Evolutionary conservation across 2,113 vertebrate species (phyloP), one percentile per base, ranked within the genome.

Genomic region (Chlorodrepanis virens): DNA sequence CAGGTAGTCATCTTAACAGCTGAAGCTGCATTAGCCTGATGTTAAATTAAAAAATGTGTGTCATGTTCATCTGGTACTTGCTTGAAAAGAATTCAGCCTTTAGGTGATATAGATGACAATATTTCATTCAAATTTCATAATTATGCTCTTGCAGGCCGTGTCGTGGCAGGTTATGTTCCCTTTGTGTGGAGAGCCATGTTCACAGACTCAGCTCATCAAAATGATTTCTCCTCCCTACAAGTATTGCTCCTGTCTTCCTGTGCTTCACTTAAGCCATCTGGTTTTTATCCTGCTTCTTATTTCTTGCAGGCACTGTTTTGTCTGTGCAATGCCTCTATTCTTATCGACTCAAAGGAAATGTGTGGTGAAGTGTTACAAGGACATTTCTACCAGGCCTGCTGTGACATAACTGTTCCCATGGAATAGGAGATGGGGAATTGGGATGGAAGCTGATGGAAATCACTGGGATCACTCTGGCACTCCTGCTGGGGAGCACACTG

Each of bases 241-340:
- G 91, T 37, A 0, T 87, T 89, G 89, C 89, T 96, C 74, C 94
- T 87, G 89, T 94, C 91, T 89, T 94, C 77, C 87, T 93, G 81
- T 0, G 8, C 94, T 96, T 94, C 91, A 87, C 83, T 97, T 95
- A 74, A 95, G 94, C 96, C 96, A 97, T 97, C 95, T 97, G 95
- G 47, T 95, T 97, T 96, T 96, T 93, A 96, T 97, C 95, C 81
- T 87, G 84, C 89, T 82, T 82, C 89, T 92, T 96, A 95, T 97
- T 97, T 96, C 74, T 97, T 97, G 83, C 94, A 96, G 91, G 91
- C 94, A 84, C 87, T 97, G 95, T 96, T 95, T 91, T 96, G 94
- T 96, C 94, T 97, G 69, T 85, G 83, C 84, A 89, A 19, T 96
- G 95, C 89, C 96, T 76, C 65, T 87, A 19, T 82, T 94, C 94